Percentiles rank a stretch among this genome's conserved stretches.
These are phyloP conservation scores for Luidia sarsii DNA, from an alignment of 53 echinoderm and acorn worm species.

Conservation along the genomic window DNA sequence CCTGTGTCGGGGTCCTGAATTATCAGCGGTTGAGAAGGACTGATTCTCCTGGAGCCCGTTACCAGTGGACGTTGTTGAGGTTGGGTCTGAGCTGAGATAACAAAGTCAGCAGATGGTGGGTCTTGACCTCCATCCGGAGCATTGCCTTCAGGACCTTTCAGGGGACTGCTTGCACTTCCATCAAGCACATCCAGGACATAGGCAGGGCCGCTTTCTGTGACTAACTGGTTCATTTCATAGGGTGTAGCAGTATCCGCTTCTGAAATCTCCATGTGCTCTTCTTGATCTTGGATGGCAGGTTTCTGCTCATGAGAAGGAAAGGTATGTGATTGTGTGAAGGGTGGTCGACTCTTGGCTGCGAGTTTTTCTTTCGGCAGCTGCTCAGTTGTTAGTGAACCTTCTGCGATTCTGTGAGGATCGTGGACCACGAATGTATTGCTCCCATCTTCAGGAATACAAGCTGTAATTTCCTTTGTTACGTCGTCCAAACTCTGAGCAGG, in stretches of 20 bases:
- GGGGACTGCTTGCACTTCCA: conserved; percentile 11
- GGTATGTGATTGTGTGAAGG: conserved; percentile 1
- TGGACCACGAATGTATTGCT: no score
- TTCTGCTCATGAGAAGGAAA: not conserved
- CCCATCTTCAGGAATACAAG: conserved; percentile 14
- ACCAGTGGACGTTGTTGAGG: conserved; percentile 39
- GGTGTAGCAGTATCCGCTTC: not conserved
- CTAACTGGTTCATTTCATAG: conserved; percentile 2
- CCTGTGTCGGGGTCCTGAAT: conserved; percentile 74
- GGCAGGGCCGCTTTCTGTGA: conserved; percentile 63
- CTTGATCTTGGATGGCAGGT: not conserved
- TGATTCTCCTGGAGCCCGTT: conserved; percentile 29
- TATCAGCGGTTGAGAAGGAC: conserved; percentile 30
- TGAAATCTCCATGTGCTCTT: not conserved
- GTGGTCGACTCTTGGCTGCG: not conserved
- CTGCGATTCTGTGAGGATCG: no score
- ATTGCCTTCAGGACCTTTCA: conserved; percentile 17
- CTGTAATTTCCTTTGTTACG: conserved; percentile 50
- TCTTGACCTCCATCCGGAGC: conserved; percentile 18
- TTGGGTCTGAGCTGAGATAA: conserved; percentile 39
- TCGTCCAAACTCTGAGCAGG: conserved; percentile 59
- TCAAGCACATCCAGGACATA: conserved; percentile 56
- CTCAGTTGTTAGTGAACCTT: conserved; percentile 15
- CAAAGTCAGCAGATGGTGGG: conserved; percentile 54
- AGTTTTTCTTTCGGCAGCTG: conserved; percentile 25